Evolutionary conservation across 2,888 invertebrate species (phyloP).

Genomic region (Caenorhabditis sp.): DNA sequence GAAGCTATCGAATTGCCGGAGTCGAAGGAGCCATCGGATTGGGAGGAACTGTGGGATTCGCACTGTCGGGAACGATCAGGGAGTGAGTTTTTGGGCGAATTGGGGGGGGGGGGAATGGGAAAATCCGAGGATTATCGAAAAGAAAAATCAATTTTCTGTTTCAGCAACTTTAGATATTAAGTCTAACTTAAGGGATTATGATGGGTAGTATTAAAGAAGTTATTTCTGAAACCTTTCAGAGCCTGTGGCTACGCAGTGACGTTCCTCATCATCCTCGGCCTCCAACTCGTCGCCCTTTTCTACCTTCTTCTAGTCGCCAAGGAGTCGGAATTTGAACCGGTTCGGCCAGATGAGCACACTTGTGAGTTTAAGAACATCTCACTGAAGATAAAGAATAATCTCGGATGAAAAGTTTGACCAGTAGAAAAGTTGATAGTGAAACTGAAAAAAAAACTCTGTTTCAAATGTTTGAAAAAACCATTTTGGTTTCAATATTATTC

Average conservation of each 20-base stretch:
- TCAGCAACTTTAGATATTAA: no score
- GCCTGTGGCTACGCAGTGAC: conserved; percentile 83
- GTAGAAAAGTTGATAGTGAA: no score
- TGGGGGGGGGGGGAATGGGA: background rate
- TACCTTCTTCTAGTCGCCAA: conserved; percentile 79
- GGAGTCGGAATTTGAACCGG: conserved; percentile 55
- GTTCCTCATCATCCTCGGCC: conserved; percentile 79
- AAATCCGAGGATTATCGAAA: background rate
- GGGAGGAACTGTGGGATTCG: conserved; percentile 83
- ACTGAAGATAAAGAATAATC: no score
- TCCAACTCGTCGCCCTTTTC: conserved; percentile 80
- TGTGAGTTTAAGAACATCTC: no score
- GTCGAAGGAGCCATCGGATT: conserved; percentile 84
- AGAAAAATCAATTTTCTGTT: no score
- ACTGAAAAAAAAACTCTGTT: no score
- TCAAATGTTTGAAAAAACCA: no score
- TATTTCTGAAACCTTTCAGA: conserved; percentile 72
- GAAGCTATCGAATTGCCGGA: conserved; percentile 83
- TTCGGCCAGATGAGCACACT: conserved; percentile 39
- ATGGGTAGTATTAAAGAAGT: no score
- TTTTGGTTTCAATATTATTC: no score
- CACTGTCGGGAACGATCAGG: conserved; percentile 83
- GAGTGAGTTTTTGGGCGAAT: conserved; percentile 63
- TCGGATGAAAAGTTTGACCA: no score
- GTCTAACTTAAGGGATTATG: no score